A percentile compares a stretch with the other conserved stretches of the same genome.
Conservation (phyloP, 1,140 invertebrate genomes). For the Drosophila ficusphila region DNA sequence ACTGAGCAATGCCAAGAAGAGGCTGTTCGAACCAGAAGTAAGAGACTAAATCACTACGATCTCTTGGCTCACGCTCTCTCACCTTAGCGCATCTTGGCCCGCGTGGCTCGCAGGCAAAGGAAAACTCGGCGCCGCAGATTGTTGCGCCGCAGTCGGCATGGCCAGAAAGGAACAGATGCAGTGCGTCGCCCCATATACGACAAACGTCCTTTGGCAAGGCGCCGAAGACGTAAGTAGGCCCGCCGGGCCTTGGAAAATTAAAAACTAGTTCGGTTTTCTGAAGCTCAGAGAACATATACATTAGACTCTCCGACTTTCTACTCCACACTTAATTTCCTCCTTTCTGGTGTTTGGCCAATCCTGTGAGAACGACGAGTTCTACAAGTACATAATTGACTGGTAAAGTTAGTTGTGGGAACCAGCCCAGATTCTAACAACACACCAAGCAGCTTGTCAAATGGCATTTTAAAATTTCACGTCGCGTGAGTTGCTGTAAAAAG, state of each 20-base stretch:
- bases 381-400: constrained; percentile 2
- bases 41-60: not conserved
- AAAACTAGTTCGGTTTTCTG: constrained; percentile 14
- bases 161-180: not conserved
- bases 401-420: not conserved
- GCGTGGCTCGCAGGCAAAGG: constrained; percentile 6
- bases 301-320: not conserved
- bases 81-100: constrained; percentile 33
- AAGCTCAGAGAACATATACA: not conserved
- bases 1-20: constrained; percentile 17
- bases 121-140: not conserved
- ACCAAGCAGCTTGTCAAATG: too few relatives aligned
- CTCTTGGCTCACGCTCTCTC: not conserved
- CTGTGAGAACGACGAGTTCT: not conserved
- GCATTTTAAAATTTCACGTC: too few relatives aligned
- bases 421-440: too few relatives aligned
- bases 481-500: too few relatives aligned
- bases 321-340: not conserved
- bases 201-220: not conserved
- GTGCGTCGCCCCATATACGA: constrained; percentile 37
- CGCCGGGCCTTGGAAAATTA: too few relatives aligned
- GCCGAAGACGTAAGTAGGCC: constrained; percentile 5
- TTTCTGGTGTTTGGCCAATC: not conserved
- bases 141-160: not conserved
- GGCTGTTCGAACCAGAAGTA: constrained; percentile 38